Evolutionary conservation across 2,113 vertebrate species (phyloP), one percentile per base, ranked within the genome.

Genomic region (Narcine bancroftii): DNA sequence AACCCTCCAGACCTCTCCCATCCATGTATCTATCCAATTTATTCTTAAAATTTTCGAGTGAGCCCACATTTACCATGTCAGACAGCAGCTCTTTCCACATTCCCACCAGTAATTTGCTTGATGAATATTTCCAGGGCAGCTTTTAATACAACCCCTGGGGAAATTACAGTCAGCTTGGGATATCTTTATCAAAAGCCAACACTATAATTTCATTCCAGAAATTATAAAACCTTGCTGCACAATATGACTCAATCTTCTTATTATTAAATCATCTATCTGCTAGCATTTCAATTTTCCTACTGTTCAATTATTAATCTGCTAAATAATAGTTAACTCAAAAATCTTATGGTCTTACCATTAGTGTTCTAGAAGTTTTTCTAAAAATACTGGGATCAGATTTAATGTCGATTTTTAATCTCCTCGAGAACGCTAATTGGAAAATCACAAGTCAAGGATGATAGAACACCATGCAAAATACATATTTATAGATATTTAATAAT

Each of bases 181-280:
- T 42, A 71, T 91, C 63, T 47, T 71, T 19, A 91, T 71, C 39
- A 47, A 6, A 91, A 71, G 89, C 39, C 89, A 91, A 69, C 71
- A 71, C 24, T 21, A 91, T 69, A 39, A 66, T 91, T 91, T 69
- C 89, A 91, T 24, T 91, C 65, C 29, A 65, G 63, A 45, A 91
- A 45, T 29, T 69, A 69, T 69, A 71, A 91, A 91, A 91, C 65
- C 17, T 10, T 13, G 65, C 65, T 91, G 56, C 11, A 66, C 26
- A 91, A 45, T 91, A n/a, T n/a, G n/a, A n/a, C n/a, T 91, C 89
- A 91, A 91, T 91, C 89, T 69, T 91, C 39, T 29, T 33, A 91
- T 24, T 91, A 69, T 91, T 91, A 11, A 91, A 91, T 91, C 71
- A 91, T 91, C 71, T 65, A 89, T 89, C 36, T 63, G 19, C 36